Base-by-base conservation (phyloP, 23 tunicate species). In the Aplidium turbinatum region DNA sequence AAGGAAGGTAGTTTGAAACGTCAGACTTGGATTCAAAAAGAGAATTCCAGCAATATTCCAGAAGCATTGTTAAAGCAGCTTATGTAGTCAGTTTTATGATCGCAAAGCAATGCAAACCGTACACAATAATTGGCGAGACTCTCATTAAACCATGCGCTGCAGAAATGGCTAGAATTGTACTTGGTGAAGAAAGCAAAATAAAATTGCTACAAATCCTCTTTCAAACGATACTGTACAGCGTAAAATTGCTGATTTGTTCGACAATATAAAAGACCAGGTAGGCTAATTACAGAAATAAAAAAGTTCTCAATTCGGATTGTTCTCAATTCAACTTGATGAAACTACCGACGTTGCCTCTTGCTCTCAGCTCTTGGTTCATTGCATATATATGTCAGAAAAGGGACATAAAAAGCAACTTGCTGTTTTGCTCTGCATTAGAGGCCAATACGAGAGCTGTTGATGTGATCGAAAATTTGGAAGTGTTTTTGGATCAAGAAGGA, bases 71-170 rank as follows among this genome's bases (percentile, higher is more conserved):
- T 51, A 53, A 75, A 55, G 80, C 69, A 20, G 57, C 68, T 58
- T 75, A 51, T 58, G 80, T 40, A 75, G 80, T 75, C 21, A 58
- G 69, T 21, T 52, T 75, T 51, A 29, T 57, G 56, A 58, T 58
- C 46, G 80, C 80, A 51, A n/a, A 75, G 56, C 86, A 81, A 70
- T 66, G 61, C 23, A 81, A 81, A 38, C 77, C 78, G 67, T 54
- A 71, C 66, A 72, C 62, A 68, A 81, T 81, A n/a, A n/a, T n/a
- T 71, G 78, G 70, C 58, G 78, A 81, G 70, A 70, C 50, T 81
- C 86, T 81, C 73, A n/a, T 71, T n/a, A 70, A 70, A 38, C 78
- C 86, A 70, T 68, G 85, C 69, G 86, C 78, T 70, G n/a, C 47
- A 70, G 35, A 23, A 50, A 70, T 70, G 86, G 72, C 40, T 30